These are phyloP conservation scores for Spermophilus dauricus DNA, from an alignment of 2,113 vertebrate genomes.

Conservation along the genomic window DNA sequence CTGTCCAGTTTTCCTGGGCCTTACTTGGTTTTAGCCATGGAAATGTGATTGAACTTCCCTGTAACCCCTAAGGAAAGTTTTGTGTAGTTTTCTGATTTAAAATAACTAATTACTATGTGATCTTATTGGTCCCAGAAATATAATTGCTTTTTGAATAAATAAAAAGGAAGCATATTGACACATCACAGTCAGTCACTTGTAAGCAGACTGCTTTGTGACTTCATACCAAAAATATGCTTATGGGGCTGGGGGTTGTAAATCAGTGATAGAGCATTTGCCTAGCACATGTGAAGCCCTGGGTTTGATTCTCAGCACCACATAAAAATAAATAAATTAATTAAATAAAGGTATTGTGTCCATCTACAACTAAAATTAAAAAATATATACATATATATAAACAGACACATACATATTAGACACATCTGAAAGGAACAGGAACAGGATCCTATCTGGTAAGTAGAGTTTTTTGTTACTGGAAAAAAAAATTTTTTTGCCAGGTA, in stretches of 20 bases:
- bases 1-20: neutral
- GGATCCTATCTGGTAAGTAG: neutral
- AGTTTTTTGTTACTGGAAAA: neutral
- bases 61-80: neutral
- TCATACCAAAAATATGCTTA: neutral
- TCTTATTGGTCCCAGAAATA: conserved; percentile 29
- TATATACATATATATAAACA: too few species aligned
- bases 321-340: too few species aligned
- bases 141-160: conserved; percentile 27
- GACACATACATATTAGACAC: neutral
- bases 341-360: too few species aligned
- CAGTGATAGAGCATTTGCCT: too few species aligned
- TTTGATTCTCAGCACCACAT: too few species aligned
- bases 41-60: neutral
- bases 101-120: neutral
- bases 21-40: neutral
- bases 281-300: too few species aligned
- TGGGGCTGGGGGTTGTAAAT: too few species aligned
- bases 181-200: neutral
- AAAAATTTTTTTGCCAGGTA: neutral
- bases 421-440: neutral
- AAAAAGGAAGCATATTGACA: neutral
- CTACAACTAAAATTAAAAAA: too few species aligned
- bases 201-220: neutral
- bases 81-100: conserved; percentile 46